Evolutionary conservation across 2,113 vertebrate genomes (phyloP), one percentile per base, ranked within the genome.

Genomic region (Seriola dumerili): DNA sequence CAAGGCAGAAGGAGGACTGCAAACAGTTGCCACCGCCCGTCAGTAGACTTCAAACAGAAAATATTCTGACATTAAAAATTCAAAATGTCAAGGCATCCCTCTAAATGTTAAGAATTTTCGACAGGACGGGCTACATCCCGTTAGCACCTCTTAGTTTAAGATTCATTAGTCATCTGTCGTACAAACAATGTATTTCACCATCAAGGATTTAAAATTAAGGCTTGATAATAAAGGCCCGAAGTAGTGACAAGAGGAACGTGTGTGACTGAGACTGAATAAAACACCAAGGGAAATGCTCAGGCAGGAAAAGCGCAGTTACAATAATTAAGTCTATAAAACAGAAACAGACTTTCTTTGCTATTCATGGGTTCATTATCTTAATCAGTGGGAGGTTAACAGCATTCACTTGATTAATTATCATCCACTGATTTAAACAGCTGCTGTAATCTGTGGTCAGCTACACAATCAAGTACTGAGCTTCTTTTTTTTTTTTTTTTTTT

Each of bases 1-100:
- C 42, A 44, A 44, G 11, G 42, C 42, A 12, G 42, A 44, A 11
- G 42, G 42, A 44, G 12, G 42, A 44, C 42, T 44, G 40, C 9
- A 44, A 44, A 44, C 42, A 44, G 42, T 48, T 48, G 16, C 19
- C 5, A n/a, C 21, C 50, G 17, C 17, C 46, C 17, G 46, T 50
- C 46, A 17, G 17, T 50, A 17, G 6, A 16, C 13, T 46, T 46
- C 16, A 50, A 17, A n/a, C 19, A 54, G 19, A 54, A 54, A 21
- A 54, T 25, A 57, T 34, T 19, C 29, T 36, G 6, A 48, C 16
- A 48, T 4, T 38, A 58, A 44, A 58, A 19, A 59, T 1, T 11
- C 8, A 78, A 90, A 88, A 83, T 65, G 74, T 83, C 86, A 89
- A 90, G 85, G 85, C 83, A 89, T 79, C 88, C 86, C 68, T 83